Base-by-base conservation (phyloP, 1,140 invertebrate genomes). In the Dendroctonus ponderosae region DNA sequence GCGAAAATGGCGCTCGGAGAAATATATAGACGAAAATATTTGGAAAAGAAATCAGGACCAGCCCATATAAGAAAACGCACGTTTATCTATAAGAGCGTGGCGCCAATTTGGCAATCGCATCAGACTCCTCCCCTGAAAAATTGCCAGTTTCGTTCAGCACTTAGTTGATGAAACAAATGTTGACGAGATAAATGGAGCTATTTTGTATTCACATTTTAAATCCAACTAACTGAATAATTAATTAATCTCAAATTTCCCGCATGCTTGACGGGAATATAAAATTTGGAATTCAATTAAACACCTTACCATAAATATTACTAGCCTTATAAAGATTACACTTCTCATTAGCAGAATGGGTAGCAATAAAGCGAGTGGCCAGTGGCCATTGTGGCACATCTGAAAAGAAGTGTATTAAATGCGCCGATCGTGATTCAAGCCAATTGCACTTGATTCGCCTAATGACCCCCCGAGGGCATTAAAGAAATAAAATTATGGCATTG, bases 401-500 rank as follows among this genome's bases (percentile, higher is more conserved):
- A 60, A 60, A 60, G 57, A 60, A 49, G 40, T 44, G 42, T 48
- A 60, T 60, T 60, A 60, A 60, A 60, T 14, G 43, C 42, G 5
- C 15, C 14, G 57, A 43, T 60, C 57, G 57, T 60, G 57, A 60
- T 60, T 60, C 57, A 48, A 49, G 44, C 44, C 57, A 60, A 60
- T 60, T 60, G 57, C 43, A 39, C 38, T 49, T 60, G 14, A 60
- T 60, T 60, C 44, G 43, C 44, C 46, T 60, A 60, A 60, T 60
- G 57, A 60, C 44, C 57, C 57, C 57, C 57, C 15, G 26, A 48
- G 57, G 57, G 42, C 46, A 60, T 49, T 49, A 39, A 60, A 60
- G 57, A 60, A 60, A 46, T 60, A 49, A 60, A 60, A 60, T 60
- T 60, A 60, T 60, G 44, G 57, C 43, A 60, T 41, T 39, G 14